These are phyloP conservation scores for Abramis brama DNA, from an alignment of 2,113 vertebrate genomes.

Conservation along the genomic window DNA sequence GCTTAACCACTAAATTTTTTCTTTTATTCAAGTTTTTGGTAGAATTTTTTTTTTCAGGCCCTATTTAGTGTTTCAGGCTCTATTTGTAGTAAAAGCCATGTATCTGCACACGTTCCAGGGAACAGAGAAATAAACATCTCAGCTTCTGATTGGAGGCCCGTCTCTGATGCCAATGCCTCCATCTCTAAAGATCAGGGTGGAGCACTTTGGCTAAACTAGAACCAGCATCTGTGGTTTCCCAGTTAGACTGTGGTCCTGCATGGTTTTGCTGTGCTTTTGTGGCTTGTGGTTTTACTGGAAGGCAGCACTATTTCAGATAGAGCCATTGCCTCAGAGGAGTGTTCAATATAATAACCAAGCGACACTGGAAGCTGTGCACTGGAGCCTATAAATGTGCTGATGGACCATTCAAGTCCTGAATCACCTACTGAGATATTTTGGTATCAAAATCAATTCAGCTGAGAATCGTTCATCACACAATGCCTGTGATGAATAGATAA, in stretches of 20 bases:
- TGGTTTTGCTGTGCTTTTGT: conserved; percentile 16
- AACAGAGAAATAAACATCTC: conserved; percentile 34
- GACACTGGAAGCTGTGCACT: not conserved
- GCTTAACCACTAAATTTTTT: not conserved
- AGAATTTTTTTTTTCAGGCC: not conserved
- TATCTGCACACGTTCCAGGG: not conserved
- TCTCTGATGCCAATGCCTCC: not conserved
- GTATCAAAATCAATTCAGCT: conserved; percentile 7
- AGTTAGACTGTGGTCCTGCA: not conserved
- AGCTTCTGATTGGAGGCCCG: not conserved
- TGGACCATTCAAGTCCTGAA: conserved; percentile 4
- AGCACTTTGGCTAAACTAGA: conserved; percentile 13
- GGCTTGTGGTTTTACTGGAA: conserved; percentile 25
- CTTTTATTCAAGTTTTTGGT: not conserved
- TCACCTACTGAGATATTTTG: conserved; percentile 21
- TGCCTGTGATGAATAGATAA: not conserved
- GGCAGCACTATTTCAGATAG: not conserved
- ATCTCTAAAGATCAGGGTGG: conserved; percentile 28
- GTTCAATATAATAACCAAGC: not conserved
- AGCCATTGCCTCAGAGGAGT: not conserved
- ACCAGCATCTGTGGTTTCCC: conserved; percentile 24
- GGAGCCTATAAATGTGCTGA: conserved; percentile 8
- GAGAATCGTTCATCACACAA: not conserved
- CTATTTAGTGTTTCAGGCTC: not conserved
- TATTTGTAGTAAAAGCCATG: not conserved